phyloP scores from a whole-genome alignment of 2,797 vertebrate species.

The Acanthurus tractus region DNA sequence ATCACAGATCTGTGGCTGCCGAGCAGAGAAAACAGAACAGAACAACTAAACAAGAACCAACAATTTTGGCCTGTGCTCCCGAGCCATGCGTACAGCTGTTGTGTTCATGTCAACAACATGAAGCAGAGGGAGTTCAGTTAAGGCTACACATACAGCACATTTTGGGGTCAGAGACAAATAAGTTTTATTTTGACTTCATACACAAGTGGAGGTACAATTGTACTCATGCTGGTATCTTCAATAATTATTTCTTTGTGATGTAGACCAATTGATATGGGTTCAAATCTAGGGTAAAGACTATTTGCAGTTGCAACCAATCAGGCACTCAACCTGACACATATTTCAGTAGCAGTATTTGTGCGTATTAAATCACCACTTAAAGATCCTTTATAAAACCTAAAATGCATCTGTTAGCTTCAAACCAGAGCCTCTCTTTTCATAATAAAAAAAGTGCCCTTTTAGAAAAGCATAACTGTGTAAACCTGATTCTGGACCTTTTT shows the following conservation, averaged over 20 bases:
- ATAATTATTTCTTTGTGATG: not conserved
- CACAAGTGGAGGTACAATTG: not conserved
- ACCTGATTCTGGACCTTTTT: not conserved
- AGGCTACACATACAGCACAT: not conserved
- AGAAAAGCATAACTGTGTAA: not conserved
- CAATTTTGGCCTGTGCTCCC: not conserved
- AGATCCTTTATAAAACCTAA: not conserved
- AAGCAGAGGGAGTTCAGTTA: not conserved
- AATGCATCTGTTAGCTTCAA: not conserved
- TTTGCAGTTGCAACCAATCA: not conserved
- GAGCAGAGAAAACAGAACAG: not conserved
- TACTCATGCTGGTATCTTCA: not conserved
- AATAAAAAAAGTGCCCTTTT: not conserved
- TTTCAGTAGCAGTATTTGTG: too few species aligned
- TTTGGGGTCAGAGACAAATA: not conserved
- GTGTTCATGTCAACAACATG: not conserved
- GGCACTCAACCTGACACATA: not conserved
- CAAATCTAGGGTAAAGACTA: not conserved
- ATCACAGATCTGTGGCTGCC: not conserved
- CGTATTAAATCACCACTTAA: not conserved
- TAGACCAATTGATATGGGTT: constrained; percentile 6
- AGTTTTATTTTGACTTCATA: too few species aligned
- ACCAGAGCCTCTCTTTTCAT: not conserved
- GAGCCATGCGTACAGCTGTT: not conserved
- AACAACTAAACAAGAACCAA: too few species aligned